Conservation (phyloP, 2,888 invertebrate species). For the Cremastinae sp. region DNA sequence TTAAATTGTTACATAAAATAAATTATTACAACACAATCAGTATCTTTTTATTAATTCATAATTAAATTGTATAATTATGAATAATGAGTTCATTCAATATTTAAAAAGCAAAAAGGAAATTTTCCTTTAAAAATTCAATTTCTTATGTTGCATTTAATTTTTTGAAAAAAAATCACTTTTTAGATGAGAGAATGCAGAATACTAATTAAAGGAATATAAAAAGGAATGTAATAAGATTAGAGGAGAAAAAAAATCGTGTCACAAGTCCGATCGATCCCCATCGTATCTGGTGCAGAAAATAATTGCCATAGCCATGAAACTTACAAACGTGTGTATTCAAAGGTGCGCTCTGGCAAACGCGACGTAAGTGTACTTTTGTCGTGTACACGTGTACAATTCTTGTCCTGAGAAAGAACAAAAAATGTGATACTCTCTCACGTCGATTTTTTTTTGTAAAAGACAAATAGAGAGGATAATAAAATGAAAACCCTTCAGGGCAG, state of each 20-base stretch:
- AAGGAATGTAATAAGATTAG: background rate
- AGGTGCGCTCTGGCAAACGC: conserved; percentile 36
- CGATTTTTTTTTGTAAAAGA: background rate
- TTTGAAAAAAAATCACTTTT: background rate
- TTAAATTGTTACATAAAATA: no score
- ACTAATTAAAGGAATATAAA: background rate
- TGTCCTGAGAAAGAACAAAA: background rate
- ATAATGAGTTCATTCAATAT: no score
- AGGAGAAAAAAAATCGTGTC: conserved; percentile 21
- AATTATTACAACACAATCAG: no score
- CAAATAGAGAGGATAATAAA: no score
- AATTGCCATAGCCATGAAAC: conserved; percentile 69
- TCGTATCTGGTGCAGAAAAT: conserved; percentile 73
- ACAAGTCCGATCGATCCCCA: conserved; percentile 65
- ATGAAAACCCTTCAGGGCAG: no score
- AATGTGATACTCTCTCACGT: background rate
- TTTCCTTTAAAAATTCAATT: no score
- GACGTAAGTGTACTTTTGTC: conserved; percentile 1
- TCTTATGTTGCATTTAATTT: background rate
- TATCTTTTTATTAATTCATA: no score
- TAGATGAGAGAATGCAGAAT: background rate
- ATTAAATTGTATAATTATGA: no score
- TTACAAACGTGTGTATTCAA: conserved; percentile 34
- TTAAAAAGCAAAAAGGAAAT: no score
- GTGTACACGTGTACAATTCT: no score